Base-by-base conservation (phyloP, 1,140 invertebrate species). In the Zaprionus lachaisei region DNA sequence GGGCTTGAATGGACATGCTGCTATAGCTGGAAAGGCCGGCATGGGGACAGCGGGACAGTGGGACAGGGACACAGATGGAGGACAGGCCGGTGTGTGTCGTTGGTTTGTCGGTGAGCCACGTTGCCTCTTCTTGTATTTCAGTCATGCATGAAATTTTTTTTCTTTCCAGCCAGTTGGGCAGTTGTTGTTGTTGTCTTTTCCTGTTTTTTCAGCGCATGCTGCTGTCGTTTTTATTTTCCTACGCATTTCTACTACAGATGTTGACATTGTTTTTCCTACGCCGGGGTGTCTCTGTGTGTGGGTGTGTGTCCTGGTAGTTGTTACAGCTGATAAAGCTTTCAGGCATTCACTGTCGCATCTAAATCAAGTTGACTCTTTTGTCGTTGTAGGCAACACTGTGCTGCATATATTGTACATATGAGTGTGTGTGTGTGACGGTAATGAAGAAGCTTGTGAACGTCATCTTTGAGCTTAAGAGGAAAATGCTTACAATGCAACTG, bases 61-160 rank as follows among this genome's bases (percentile, higher is more conserved):
- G 9, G 0, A 34, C 38, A 41, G 38, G 15, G 2, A 41, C 6
- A 24, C 20, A 51, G 47, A 12, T 20, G 22, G 47, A 51, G 47
- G 12, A 51, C 47, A 20, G 47, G 20, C 20, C 47, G 47, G 17
- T 44, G 41, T 44, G 60, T 14, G 31, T 15, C 60, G 47, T 49
- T 14, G 12, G 41, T n/a, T 44, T 55, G 62, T 11, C 24, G 49
- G 49, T 22, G 24, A 34, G 34, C 24, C 37, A 37, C 28, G n/a
- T 38, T 64, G 55, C 55, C 77, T 65, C 62, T 80, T 65, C 62
- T 83, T 83, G 84, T 87, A 87, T 87, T 87, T 84, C 79, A 84
- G 81, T 84, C 84, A 89, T 89, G 84, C 74, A 89, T 81, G 71
- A 76, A 70, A 89, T 76, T 89, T 87, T 87, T 87, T 74, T 74